phyloP scores from a whole-genome alignment of 2,113 vertebrate species.

The Callopanchax toddi region DNA sequence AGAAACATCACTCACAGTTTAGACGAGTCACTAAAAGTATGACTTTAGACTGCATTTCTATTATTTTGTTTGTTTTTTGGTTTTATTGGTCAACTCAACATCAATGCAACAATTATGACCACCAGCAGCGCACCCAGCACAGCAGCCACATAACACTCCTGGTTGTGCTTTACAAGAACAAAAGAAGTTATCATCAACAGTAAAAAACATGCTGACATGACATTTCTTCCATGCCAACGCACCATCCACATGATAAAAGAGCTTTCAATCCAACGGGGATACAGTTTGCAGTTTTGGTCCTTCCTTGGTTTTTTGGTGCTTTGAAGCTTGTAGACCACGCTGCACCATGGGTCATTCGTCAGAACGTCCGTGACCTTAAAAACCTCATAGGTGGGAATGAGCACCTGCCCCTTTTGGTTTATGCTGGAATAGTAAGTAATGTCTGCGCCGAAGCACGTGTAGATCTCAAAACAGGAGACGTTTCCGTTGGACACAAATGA shows the following conservation, averaged over 20 bases:
- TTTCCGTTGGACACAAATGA: not conserved
- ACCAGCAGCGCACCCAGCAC: slow-evolving; percentile 29
- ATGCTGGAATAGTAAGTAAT: slow-evolving; percentile 48
- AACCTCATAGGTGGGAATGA: slow-evolving; percentile 60
- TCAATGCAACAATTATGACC: not conserved
- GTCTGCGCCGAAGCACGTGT: slow-evolving; percentile 55
- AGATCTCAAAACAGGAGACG: slow-evolving; percentile 62
- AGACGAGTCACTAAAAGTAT: too few relatives aligned
- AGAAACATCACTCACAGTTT: too few relatives aligned
- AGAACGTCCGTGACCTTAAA: slow-evolving; percentile 46
- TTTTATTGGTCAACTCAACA: too few relatives aligned
- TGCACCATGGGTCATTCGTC: slow-evolving; percentile 39
- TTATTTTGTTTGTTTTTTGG: too few relatives aligned
- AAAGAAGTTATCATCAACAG: slow-evolving; percentile 23
- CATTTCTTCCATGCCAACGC: not conserved
- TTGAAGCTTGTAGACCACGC: slow-evolving; percentile 49
- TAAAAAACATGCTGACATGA: not conserved
- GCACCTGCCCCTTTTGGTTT: slow-evolving; percentile 26
- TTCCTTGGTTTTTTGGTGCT: slow-evolving; percentile 35
- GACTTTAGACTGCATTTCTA: too few relatives aligned
- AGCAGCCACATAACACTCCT: slow-evolving; percentile 21
- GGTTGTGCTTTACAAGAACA: slow-evolving; percentile 17
- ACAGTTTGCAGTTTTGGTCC: slow-evolving; percentile 49
- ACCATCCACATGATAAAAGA: not conserved
- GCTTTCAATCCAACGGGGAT: not conserved